Conservation (phyloP, 2,888 invertebrate genomes). For the Eupithecia exiguata region DNA sequence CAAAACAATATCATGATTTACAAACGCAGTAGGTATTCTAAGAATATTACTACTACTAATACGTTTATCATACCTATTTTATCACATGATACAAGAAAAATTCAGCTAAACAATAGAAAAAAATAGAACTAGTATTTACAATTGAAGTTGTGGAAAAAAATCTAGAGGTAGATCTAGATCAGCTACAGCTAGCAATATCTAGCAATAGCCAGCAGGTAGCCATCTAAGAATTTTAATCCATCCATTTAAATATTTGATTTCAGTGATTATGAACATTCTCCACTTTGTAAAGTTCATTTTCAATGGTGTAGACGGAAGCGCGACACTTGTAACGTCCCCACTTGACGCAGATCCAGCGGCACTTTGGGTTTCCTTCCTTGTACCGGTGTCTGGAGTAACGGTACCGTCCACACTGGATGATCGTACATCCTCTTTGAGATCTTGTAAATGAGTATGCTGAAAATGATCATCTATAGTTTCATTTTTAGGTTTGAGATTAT, state of each 20-base stretch:
- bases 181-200: too few species aligned
- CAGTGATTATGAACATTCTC: background rate
- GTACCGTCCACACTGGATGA: slow-evolving; percentile 16
- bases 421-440: slow-evolving; percentile 25
- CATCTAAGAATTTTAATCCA: background rate
- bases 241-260: background rate
- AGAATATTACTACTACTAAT: too few species aligned
- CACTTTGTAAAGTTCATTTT: background rate
- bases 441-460: slow-evolving; percentile 1
- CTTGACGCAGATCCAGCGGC: slow-evolving; percentile 24
- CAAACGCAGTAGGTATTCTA: too few species aligned
- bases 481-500: background rate
- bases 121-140: too few species aligned
- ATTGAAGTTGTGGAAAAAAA: too few species aligned
- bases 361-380: slow-evolving; percentile 11
- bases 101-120: too few species aligned
- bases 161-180: too few species aligned
- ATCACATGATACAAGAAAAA: too few species aligned
- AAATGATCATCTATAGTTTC: background rate
- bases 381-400: slow-evolving; percentile 34
- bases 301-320: background rate
- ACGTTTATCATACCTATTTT: too few species aligned
- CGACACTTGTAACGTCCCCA: slow-evolving; percentile 18
- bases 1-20: too few species aligned
- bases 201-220: too few species aligned